Conservation (phyloP, 2,113 vertebrate species). For the Psilopogon haemacephalus region DNA sequence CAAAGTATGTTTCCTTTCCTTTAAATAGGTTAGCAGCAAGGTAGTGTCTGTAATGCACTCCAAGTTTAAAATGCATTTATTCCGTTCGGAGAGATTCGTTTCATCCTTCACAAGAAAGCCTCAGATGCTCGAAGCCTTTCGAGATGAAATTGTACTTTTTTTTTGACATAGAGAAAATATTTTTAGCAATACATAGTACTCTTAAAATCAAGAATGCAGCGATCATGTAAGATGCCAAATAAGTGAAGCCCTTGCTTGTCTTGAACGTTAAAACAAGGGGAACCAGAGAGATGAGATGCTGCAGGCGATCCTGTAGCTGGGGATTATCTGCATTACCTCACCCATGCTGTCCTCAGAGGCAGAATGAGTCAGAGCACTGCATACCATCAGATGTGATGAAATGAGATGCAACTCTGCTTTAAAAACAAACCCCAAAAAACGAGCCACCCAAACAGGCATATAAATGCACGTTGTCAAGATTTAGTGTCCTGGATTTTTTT, state of each 20-base stretch:
- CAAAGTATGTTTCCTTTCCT: constrained; percentile 10
- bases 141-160: neutral
- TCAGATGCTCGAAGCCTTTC: neutral
- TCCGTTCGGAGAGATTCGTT: neutral
- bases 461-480: neutral
- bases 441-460: neutral
- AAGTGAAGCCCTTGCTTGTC: neutral
- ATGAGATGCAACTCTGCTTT: constrained; percentile 33
- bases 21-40: constrained; percentile 36
- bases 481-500: neutral
- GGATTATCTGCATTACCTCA: constrained; percentile 65
- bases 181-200: neutral
- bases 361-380: constrained; percentile 63
- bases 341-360: constrained; percentile 6
- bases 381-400: constrained; percentile 52
- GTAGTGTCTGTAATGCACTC: neutral
- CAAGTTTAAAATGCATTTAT: constrained; percentile 38
- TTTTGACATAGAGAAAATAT: neutral
- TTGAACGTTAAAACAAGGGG: neutral
- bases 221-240: neutral
- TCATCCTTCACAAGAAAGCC: neutral
- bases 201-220: neutral
- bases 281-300: neutral
- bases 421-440: neutral
- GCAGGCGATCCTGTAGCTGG: constrained; percentile 1